A percentile compares a stretch with the other conserved stretches of the same genome.
These are phyloP conservation scores for Choloepus hoffmanni DNA, from an alignment of 2,113 vertebrate genomes.

Conservation along the genomic window DNA sequence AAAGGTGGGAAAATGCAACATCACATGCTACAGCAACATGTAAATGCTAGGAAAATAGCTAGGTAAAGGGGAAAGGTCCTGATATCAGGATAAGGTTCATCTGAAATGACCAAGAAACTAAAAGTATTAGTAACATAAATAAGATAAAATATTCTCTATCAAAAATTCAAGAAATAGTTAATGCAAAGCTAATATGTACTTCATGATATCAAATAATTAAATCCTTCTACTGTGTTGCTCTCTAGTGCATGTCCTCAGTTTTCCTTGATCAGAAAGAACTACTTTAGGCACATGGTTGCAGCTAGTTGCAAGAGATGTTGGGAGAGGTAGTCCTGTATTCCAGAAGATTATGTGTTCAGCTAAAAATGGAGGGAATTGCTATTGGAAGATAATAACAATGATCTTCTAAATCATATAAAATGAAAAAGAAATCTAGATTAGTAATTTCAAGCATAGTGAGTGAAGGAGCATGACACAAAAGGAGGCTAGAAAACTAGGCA, in stretches of 20 bases:
- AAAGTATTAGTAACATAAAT: no score
- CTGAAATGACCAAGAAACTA: no score
- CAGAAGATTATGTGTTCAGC: neutral
- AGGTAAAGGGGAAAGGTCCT: no score
- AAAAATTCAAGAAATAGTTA: no score
- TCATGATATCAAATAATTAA: no score
- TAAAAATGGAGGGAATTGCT: neutral
- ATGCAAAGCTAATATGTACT: no score
- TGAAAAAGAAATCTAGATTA: neutral
- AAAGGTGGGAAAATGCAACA: neutral
- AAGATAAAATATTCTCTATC: no score
- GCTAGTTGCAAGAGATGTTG: neutral
- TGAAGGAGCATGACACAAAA: neutral
- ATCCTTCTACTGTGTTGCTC: no score
- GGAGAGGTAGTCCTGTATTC: neutral
- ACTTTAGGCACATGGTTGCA: neutral
- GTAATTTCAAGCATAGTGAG: neutral
- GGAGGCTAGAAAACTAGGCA: neutral
- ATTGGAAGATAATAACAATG: no score
- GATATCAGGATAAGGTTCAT: no score
- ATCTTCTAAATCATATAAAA: no score
- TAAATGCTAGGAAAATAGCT: neutral
- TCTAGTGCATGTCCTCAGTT: no score
- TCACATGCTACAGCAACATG: neutral
- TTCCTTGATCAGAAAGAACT: neutral